Evolutionary conservation across 1,140 invertebrate genomes (phyloP).

Genomic region (Solenopsis fugax): DNA sequence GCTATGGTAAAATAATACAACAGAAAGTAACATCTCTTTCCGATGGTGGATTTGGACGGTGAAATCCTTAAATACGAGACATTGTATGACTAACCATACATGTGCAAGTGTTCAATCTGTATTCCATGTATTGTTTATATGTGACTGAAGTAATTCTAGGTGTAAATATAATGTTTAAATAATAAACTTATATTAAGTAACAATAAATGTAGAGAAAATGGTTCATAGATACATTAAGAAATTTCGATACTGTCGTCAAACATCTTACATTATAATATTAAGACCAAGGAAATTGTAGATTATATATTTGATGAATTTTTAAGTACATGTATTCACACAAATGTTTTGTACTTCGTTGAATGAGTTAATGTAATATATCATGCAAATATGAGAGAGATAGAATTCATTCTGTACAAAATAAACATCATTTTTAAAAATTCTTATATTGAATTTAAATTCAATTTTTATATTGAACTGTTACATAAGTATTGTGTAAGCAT

Average conservation of each 20-base stretch:
- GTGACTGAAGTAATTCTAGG: conserved; percentile 9
- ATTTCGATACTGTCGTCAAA: background rate
- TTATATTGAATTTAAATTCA: too few relatives aligned
- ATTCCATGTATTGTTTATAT: conserved; percentile 5
- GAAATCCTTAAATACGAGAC: conserved; percentile 39
- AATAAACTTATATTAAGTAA: background rate
- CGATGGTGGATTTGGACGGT: conserved; percentile 76
- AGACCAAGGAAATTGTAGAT: background rate
- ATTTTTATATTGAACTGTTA: too few relatives aligned
- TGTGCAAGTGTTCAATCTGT: conserved; percentile 9
- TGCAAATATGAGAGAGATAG: background rate
- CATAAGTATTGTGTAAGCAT: background rate
- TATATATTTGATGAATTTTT: background rate
- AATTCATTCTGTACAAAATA: background rate
- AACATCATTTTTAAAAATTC: too few relatives aligned
- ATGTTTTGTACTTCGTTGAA: background rate
- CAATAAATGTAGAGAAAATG: background rate
- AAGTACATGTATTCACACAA: background rate
- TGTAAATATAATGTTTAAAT: conserved; percentile 35
- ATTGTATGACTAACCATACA: background rate
- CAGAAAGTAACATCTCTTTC: conserved; percentile 89
- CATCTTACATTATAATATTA: background rate
- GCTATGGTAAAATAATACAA: conserved; percentile 97
- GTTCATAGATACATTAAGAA: background rate
- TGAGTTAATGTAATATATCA: background rate